Evolutionary conservation across 2,888 invertebrate genomes (phyloP).

Genomic region (Alentia gelatinosa): DNA sequence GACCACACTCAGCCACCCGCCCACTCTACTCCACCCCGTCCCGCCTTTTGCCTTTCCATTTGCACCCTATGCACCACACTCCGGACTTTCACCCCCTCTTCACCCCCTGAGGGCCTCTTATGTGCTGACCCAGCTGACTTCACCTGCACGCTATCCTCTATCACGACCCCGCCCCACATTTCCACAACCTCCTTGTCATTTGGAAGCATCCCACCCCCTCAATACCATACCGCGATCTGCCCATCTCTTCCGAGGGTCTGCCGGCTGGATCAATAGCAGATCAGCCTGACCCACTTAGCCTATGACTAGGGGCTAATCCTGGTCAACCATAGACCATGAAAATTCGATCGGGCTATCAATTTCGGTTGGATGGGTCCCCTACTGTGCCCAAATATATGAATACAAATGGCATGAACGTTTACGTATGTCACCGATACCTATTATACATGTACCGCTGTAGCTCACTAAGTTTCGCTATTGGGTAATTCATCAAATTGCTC

Average conservation of each 20-base stretch:
- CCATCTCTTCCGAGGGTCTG: neutral
- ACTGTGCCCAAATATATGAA: too few relatives aligned
- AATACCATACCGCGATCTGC: neutral
- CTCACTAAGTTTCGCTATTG: too few relatives aligned
- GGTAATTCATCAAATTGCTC: too few relatives aligned
- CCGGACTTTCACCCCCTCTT: neutral
- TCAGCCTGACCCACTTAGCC: neutral
- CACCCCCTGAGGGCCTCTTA: neutral
- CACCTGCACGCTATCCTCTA: neutral
- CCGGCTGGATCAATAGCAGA: neutral
- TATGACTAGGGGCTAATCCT: neutral
- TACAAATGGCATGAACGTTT: too few relatives aligned
- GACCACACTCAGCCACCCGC: neutral
- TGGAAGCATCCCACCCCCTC: neutral
- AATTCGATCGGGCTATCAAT: neutral
- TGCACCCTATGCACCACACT: neutral
- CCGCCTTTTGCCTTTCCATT: neutral
- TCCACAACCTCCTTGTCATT: too few relatives aligned
- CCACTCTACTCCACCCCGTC: neutral
- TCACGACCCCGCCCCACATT: neutral
- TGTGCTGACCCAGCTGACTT: neutral
- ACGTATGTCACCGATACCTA: too few relatives aligned
- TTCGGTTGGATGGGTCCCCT: neutral
- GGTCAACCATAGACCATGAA: neutral
- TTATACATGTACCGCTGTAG: too few relatives aligned